phyloP scores from a whole-genome alignment of 1,140 invertebrate genomes.

The Babylonia areolata region DNA sequence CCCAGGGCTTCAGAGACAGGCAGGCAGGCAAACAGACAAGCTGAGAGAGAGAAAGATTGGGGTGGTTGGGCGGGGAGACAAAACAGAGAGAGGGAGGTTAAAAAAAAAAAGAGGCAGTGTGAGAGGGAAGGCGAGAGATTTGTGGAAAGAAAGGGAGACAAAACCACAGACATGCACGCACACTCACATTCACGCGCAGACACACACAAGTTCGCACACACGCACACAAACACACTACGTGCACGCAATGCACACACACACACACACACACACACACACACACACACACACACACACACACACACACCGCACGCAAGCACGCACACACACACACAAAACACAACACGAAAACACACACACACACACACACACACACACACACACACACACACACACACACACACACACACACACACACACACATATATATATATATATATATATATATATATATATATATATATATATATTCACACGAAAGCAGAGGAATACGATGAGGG shows the following conservation, averaged over 20 bases:
- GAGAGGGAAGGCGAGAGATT: neutral
- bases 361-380: constrained; percentile 16
- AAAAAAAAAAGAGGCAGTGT: no score
- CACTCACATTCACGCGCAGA: neutral
- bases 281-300: neutral
- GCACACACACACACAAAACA: neutral
- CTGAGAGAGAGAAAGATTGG: no score
- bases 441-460: constrained; percentile 13
- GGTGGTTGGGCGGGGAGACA: no score
- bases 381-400: neutral
- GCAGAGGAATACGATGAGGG: no score
- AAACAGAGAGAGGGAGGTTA: no score
- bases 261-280: no score
- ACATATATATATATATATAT: constrained; percentile 64
- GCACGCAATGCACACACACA: no score
- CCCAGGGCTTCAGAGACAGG: neutral
- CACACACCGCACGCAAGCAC: neutral
- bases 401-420: constrained; percentile 49
- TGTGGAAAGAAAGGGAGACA: neutral
- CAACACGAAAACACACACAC: constrained; percentile 18
- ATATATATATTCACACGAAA: no score
- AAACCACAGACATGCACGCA: neutral
- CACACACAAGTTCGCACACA: constrained; percentile 4
- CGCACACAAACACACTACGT: constrained; percentile 6
- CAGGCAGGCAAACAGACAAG: neutral